Evolutionary conservation across 2,888 invertebrate species (phyloP).

Genomic region (Andrena minutula): DNA sequence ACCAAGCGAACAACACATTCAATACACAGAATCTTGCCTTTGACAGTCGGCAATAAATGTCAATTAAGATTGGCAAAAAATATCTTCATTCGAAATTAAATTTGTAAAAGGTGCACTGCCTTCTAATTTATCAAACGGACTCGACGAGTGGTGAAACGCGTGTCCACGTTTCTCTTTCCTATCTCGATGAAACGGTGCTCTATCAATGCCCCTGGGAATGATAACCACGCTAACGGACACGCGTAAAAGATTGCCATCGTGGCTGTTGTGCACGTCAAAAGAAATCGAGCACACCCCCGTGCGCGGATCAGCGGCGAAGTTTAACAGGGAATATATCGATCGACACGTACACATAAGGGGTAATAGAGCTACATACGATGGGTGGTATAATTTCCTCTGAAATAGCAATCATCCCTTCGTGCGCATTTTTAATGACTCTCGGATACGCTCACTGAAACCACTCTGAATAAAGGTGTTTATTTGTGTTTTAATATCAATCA

Average conservation of each 20-base stretch:
- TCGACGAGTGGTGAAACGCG: background rate
- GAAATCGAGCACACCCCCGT: slow-evolving; percentile 13
- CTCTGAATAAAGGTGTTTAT: no score
- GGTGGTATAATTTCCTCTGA: background rate
- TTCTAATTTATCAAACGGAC: no score
- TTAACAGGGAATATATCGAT: slow-evolving; percentile 54
- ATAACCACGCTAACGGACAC: slow-evolving; percentile 3
- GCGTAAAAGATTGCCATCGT: background rate
- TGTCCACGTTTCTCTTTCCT: background rate
- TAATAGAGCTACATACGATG: slow-evolving; percentile 27
- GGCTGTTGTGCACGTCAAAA: slow-evolving; percentile 18
- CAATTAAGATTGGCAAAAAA: no score
- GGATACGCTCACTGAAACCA: background rate
- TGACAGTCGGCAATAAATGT: background rate
- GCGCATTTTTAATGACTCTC: background rate
- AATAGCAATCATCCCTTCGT: slow-evolving; percentile 10
- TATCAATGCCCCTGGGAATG: background rate
- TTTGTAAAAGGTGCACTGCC: no score
- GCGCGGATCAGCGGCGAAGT: slow-evolving; percentile 20
- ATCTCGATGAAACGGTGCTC: background rate
- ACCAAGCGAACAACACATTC: background rate
- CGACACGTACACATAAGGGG: background rate
- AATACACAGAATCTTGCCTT: background rate
- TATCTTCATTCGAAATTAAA: no score
- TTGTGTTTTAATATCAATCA: no score